phyloP scores from a whole-genome alignment of 2,797 vertebrate genomes.

The Falco berigora region DNA sequence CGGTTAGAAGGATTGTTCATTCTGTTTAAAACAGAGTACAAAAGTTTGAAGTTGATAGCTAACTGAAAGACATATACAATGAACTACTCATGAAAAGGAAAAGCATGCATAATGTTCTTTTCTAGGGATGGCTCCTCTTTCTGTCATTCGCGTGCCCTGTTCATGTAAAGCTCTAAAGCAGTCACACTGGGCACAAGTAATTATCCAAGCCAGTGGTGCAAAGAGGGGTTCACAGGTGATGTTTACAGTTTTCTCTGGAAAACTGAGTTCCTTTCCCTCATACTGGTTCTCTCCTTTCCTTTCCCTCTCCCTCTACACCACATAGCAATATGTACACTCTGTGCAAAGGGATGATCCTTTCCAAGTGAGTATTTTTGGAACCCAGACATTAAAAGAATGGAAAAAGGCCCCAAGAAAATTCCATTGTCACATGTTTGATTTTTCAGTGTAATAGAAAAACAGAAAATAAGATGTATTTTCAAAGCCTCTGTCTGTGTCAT shows the following conservation, averaged over 20 bases:
- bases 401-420: background rate
- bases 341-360: background rate
- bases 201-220: background rate
- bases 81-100: background rate
- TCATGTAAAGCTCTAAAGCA: background rate
- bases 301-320: background rate
- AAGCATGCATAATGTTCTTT: background rate
- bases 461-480: background rate
- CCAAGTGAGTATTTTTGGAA: background rate
- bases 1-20: background rate
- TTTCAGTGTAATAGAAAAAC: background rate
- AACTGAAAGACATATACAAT: background rate
- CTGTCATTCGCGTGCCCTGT: background rate
- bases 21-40: background rate
- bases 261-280: background rate
- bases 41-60: background rate
- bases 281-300: background rate
- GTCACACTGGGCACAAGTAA: background rate
- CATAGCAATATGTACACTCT: background rate
- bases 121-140: background rate
- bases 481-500: background rate
- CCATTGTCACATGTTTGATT: background rate
- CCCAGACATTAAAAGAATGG: background rate
- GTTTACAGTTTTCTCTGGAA: background rate
- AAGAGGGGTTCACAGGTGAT: background rate